Conservation (phyloP, 2,113 vertebrate genomes). For the Rhinopomastus cyanomelas region DNA sequence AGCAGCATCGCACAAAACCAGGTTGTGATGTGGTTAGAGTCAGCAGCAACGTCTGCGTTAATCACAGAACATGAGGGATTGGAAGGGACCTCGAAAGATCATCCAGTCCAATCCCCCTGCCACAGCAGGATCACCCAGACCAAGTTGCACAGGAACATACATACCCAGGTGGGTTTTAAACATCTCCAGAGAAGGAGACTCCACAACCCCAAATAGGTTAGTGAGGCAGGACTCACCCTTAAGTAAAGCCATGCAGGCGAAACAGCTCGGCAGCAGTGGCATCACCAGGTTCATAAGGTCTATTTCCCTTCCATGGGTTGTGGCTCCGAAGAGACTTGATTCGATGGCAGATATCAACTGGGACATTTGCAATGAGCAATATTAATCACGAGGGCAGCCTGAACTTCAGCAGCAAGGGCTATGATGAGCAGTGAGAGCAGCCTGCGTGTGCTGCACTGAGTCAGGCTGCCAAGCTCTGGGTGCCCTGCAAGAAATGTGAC, state of each 20-base stretch:
- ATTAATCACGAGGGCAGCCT: accelerated
- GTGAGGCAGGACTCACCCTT: too few relatives aligned
- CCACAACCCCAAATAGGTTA: too few relatives aligned
- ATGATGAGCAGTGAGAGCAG: background rate
- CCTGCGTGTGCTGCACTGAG: background rate
- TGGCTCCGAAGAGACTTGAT: background rate
- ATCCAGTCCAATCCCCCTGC: too few relatives aligned
- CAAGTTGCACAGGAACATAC: too few relatives aligned
- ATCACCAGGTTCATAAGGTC: background rate
- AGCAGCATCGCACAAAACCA: background rate
- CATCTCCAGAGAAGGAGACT: too few relatives aligned
- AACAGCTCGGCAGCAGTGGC: too few relatives aligned
- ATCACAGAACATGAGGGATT: too few relatives aligned
- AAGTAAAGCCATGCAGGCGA: too few relatives aligned
- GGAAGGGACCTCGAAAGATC: too few relatives aligned
- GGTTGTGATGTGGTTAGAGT: background rate
- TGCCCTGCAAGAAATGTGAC: background rate
- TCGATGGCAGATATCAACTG: background rate
- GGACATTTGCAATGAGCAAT: background rate
- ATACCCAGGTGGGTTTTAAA: too few relatives aligned
- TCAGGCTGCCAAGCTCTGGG: background rate
- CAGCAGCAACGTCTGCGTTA: background rate
- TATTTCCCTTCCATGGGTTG: background rate
- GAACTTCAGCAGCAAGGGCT: too few relatives aligned
- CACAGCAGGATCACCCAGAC: too few relatives aligned